Evolutionary conservation across 1,140 invertebrate genomes (phyloP).

Genomic region (Bemisia tabaci): DNA sequence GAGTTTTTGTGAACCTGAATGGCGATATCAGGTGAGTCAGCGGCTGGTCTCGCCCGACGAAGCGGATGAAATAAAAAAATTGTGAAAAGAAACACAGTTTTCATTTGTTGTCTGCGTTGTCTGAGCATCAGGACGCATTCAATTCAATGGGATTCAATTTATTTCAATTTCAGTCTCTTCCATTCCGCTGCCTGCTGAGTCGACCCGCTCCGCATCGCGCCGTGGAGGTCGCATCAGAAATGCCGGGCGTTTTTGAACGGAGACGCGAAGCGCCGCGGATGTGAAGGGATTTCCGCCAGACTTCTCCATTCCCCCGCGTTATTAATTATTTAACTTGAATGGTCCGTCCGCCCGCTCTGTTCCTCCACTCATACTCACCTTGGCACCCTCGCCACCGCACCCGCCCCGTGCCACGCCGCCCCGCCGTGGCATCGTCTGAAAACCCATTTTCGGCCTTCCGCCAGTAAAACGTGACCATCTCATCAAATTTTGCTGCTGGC

Average conservation of each 20-base stretch:
- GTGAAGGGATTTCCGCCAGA: not conserved
- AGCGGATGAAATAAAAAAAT: not conserved
- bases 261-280: not conserved
- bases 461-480: too few relatives aligned
- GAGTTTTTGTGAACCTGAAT: too few relatives aligned
- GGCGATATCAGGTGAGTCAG: not conserved
- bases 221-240: not conserved
- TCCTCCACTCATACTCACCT: constrained; percentile 5
- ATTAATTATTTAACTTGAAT: constrained; percentile 4
- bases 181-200: not conserved
- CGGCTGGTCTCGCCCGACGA: constrained; percentile 8
- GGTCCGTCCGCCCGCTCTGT: constrained; percentile 9
- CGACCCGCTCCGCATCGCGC: too few relatives aligned
- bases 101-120: not conserved
- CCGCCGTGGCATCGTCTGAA: not conserved
- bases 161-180: not conserved
- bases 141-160: not conserved
- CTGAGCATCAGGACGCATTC: not conserved
- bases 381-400: constrained; percentile 6
- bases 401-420: not conserved
- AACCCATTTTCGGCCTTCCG: too few relatives aligned
- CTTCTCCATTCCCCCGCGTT: not conserved
- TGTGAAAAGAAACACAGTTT: not conserved
- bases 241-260: not conserved
- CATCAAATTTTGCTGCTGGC: too few relatives aligned